Conservation (phyloP, 2,797 vertebrate genomes). For the Chiroxiphia lanceolata region DNA sequence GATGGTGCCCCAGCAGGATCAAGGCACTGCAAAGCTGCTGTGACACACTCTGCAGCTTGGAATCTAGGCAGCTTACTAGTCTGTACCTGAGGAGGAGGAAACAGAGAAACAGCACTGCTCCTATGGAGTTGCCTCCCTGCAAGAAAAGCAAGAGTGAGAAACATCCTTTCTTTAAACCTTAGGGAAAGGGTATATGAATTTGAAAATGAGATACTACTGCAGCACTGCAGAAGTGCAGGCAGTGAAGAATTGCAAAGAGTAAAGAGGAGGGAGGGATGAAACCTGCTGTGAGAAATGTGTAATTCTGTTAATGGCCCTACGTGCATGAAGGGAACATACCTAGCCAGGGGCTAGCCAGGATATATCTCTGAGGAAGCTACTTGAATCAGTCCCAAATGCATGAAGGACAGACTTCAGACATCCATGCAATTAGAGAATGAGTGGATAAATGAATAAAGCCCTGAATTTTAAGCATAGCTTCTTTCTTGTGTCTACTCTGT, state of each 20-base stretch:
- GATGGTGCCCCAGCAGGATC: not conserved
- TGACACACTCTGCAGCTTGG: not conserved
- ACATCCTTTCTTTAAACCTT: not conserved
- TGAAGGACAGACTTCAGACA: not conserved
- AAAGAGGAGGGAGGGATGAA: no score
- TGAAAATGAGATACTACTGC: no score
- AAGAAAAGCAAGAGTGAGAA: not conserved
- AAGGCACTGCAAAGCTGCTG: not conserved
- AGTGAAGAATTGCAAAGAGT: no score
- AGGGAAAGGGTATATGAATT: no score
- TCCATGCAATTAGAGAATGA: not conserved
- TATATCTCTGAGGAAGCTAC: not conserved
- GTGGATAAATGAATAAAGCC: not conserved
- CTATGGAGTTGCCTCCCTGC: accelerated
- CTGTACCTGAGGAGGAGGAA: not conserved
- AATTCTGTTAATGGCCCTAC: not conserved
- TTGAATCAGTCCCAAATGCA: not conserved
- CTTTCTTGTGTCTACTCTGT: not conserved
- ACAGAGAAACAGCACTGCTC: not conserved
- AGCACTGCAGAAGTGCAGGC: no score
- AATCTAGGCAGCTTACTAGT: not conserved
- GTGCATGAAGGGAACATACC: accelerated
- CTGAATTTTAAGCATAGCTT: not conserved
- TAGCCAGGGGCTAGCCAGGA: not conserved
- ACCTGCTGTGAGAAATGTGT: no score